phyloP scores from a whole-genome alignment of 2,888 invertebrate species.

The Adela reaumurella region DNA sequence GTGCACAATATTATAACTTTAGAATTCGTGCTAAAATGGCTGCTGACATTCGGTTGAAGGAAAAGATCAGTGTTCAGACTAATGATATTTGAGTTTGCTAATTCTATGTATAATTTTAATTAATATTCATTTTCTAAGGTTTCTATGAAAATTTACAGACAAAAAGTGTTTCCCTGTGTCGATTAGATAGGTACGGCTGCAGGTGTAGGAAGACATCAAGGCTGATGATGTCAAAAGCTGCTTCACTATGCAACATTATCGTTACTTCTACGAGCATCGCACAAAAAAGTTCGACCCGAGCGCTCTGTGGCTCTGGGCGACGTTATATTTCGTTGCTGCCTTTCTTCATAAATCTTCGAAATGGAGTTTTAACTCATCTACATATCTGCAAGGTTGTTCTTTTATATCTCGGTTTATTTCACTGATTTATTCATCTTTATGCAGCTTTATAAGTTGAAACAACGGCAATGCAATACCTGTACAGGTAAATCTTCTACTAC shows the following conservation, averaged over 20 bases:
- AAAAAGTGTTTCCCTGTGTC: too few relatives aligned
- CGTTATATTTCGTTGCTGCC: conserved; percentile 38
- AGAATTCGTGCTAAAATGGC: too few relatives aligned
- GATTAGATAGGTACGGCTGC: too few relatives aligned
- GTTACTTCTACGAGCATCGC: neutral
- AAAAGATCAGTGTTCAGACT: too few relatives aligned
- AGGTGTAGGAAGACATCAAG: too few relatives aligned
- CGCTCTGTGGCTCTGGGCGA: conserved; percentile 33
- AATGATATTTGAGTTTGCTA: too few relatives aligned
- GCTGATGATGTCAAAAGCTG: too few relatives aligned
- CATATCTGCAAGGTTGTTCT: conserved; percentile 24
- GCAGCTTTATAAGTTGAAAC: neutral
- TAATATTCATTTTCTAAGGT: too few relatives aligned
- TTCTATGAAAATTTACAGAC: too few relatives aligned
- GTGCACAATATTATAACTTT: too few relatives aligned
- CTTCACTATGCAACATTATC: neutral
- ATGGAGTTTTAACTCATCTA: conserved; percentile 34
- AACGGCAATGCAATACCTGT: neutral
- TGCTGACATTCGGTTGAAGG: too few relatives aligned
- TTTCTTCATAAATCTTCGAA: conserved; percentile 45
- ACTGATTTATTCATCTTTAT: neutral
- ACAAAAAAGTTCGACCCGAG: conserved; percentile 42
- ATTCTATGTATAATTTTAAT: too few relatives aligned
- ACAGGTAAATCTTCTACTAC: neutral
- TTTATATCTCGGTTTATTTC: neutral